These are phyloP conservation scores for Platypus cylindrus DNA, from an alignment of 2,888 invertebrate genomes.

Conservation along the genomic window DNA sequence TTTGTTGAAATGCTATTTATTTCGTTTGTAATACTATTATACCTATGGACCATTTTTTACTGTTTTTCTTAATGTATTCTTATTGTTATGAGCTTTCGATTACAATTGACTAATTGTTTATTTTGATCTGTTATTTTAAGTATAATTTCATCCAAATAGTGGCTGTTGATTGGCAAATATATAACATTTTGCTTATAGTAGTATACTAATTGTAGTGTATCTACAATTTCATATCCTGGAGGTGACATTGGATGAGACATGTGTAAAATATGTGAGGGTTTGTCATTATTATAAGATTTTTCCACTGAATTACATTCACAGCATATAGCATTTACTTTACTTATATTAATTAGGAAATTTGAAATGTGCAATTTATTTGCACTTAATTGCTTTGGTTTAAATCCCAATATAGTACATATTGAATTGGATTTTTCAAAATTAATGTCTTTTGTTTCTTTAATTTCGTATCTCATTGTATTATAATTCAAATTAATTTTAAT, in stretches of 20 bases:
- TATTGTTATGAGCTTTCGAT: constrained; percentile 24
- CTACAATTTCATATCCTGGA: constrained; percentile 28
- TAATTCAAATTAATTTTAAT: too few species aligned
- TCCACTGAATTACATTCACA: too few species aligned
- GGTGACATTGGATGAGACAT: constrained; percentile 18
- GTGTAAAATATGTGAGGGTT: constrained; percentile 18
- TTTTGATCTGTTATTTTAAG: constrained; percentile 25
- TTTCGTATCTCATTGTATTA: too few species aligned
- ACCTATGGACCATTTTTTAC: too few species aligned
- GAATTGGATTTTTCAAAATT: constrained; percentile 3
- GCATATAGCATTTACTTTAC: constrained; percentile 2
- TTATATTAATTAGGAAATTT: not conserved
- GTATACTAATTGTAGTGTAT: too few species aligned
- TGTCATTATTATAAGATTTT: constrained; percentile 3
- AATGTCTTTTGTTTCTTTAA: not conserved
- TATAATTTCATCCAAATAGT: constrained; percentile 19
- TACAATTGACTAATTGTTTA: constrained; percentile 24
- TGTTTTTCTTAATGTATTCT: constrained; percentile 14
- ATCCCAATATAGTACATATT: constrained; percentile 3
- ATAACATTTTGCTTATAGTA: constrained; percentile 25
- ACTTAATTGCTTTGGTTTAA: constrained; percentile 3
- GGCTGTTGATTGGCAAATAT: constrained; percentile 25
- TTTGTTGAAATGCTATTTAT: too few species aligned
- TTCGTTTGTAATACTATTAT: too few species aligned
- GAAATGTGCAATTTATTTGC: constrained; percentile 4